Percentiles rank a stretch among this genome's conserved stretches.
These are phyloP conservation scores for Tylochromis polylepis DNA, from an alignment of 2,113 vertebrate species.

Conservation along the genomic window DNA sequence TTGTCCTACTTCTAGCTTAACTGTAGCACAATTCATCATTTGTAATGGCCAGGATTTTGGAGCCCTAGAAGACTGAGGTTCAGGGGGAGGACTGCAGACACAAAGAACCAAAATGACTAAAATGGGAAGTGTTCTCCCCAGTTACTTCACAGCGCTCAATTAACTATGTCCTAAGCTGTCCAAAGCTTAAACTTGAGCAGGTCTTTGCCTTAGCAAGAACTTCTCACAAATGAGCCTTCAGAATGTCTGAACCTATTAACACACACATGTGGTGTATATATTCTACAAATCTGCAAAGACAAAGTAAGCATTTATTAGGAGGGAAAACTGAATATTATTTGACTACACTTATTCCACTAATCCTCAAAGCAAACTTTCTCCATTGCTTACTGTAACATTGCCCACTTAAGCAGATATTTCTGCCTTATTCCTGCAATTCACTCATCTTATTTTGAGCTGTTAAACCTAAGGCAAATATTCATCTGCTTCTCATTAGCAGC, in stretches of 20 bases:
- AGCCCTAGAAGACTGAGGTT: conserved; percentile 57
- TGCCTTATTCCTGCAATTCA: conserved; percentile 19
- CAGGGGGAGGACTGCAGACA: conserved; percentile 59
- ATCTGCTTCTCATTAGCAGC: conserved; percentile 62
- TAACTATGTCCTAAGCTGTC: conserved; percentile 65
- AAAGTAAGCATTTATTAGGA: not conserved
- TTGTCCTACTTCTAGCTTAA: conserved; percentile 78
- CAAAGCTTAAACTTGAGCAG: conserved; percentile 27
- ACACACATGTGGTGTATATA: not conserved
- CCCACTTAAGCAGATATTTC: conserved; percentile 26
- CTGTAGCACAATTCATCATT: conserved; percentile 80
- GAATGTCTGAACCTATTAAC: not conserved
- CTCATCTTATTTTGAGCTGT: conserved; percentile 59
- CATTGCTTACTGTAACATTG: conserved; percentile 26
- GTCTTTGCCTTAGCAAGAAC: not conserved
- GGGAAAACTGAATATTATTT: conserved; percentile 12
- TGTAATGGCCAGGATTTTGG: conserved; percentile 69
- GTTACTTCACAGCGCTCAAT: conserved; percentile 62
- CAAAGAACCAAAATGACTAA: conserved; percentile 68
- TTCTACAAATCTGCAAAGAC: not conserved
- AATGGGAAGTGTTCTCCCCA: conserved; percentile 66
- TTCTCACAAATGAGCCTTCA: conserved; percentile 3
- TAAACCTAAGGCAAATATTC: conserved; percentile 64
- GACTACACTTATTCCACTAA: conserved; percentile 32
- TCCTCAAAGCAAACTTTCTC: conserved; percentile 39